Evolutionary conservation across 2,888 invertebrate species (phyloP).

Genomic region (Limnephilus marmoratus): DNA sequence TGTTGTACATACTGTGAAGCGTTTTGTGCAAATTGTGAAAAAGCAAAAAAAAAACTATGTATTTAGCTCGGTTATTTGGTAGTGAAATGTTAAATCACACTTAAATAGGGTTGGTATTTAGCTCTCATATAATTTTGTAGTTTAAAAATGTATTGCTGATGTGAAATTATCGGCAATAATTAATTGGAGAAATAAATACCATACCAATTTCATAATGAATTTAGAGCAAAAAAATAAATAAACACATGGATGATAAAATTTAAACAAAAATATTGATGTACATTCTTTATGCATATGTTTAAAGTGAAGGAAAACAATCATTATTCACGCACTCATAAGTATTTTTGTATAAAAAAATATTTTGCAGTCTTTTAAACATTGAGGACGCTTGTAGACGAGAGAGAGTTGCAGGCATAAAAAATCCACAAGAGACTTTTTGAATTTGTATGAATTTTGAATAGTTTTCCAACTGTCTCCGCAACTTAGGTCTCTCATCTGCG

Average conservation of each 20-base stretch:
- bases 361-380: background rate
- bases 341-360: background rate
- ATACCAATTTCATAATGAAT: background rate
- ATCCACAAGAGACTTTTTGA: no score
- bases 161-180: background rate
- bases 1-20: background rate
- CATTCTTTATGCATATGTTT: background rate
- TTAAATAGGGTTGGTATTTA: slow-evolving; percentile 44
- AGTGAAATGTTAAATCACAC: slow-evolving; percentile 55
- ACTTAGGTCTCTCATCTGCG: no score
- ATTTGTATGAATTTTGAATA: no score
- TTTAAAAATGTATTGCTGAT: background rate
- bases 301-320: background rate
- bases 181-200: background rate
- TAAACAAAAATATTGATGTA: background rate
- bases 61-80: background rate
- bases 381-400: no score
- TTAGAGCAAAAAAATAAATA: background rate
- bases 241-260: background rate
- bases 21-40: slow-evolving; percentile 24
- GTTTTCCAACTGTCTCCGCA: no score
- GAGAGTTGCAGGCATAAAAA: no score
- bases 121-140: slow-evolving; percentile 19
- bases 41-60: slow-evolving; percentile 16
- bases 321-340: background rate